Evolutionary conservation across 2,113 vertebrate species (phyloP), one percentile per base, ranked within the genome.

Genomic region (Arothron firmamentum): DNA sequence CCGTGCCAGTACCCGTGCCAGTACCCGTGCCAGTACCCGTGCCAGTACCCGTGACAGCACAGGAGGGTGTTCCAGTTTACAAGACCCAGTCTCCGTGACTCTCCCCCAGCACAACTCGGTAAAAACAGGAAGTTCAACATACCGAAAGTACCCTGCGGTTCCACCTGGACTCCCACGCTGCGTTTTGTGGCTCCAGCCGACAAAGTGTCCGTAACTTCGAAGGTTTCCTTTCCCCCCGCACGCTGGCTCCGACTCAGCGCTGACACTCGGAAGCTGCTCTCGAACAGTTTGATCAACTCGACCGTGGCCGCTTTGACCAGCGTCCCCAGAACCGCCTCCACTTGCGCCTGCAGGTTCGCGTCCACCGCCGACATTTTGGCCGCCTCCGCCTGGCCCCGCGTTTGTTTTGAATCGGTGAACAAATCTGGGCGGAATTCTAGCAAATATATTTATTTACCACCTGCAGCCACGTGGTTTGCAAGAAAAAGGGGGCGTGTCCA

Each of bases 251-350:
- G 17, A 49, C 56, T 67, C 52, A 42, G 64, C 16, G 65, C 59
- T 42, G 70, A 6, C 20, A 65, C 78, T 61, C 63, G 19, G 55
- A 73, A 84, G 18, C 77, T 80, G 69, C 79, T 78, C 79, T 92
- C 88, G 75, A 92, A 92, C 77, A 92, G 81, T 76, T 84, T 81
- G 55, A 82, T 85, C 16, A 91, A 79, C 81, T 92, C 90, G 65
- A 72, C 59, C 41, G 87, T 76, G 11, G 90, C 89, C 20, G 83
- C 83, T 65, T 83, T 89, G 12, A 91, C 67, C 67, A 92, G 69
- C 16, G 75, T 67, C 2, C 79, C 79, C 34, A 92, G 74, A 56
- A 91, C 76, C 8, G 82, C 75, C 71, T 89, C 86, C 68, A 92
- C 87, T 64, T 92, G 87, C 3, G 79, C 69, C 52, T 87, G 85